phyloP scores from a whole-genome alignment of 64 coral and sea anemone genomes.

The Pocillopora verrucosa region DNA sequence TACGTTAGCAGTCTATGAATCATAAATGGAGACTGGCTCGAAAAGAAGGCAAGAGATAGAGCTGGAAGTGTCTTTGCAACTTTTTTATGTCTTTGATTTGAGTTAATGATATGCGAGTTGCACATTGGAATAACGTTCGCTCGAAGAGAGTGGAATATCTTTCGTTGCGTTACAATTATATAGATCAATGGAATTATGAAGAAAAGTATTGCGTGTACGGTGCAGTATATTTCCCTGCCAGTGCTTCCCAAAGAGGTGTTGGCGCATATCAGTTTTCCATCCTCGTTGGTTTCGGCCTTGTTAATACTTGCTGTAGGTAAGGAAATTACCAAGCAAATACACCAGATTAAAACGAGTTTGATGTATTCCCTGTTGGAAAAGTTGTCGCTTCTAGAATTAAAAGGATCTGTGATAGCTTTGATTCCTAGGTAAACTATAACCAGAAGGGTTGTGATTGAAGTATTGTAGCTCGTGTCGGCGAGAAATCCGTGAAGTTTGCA shows the following conservation, averaged over 20 bases:
- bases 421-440: too few relatives aligned
- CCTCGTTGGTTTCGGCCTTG: neutral
- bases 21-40: neutral
- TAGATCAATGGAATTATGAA: too few relatives aligned
- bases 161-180: too few relatives aligned
- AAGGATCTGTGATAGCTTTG: too few relatives aligned
- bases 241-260: neutral
- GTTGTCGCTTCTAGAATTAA: too few relatives aligned
- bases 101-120: neutral
- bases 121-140: neutral
- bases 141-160: neutral
- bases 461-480: neutral
- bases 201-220: too few relatives aligned
- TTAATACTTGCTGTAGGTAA: neutral
- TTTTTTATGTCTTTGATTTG: too few relatives aligned
- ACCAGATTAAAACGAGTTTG: neutral
- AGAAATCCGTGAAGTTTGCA: conserved; percentile 47
- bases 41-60: neutral
- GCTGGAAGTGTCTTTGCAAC: neutral
- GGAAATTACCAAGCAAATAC: neutral
- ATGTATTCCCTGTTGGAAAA: neutral
- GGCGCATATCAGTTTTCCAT: neutral
- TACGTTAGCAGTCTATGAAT: neutral
- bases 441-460: too few relatives aligned
- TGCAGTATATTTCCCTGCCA: too few relatives aligned